phyloP scores from a whole-genome alignment of 2,888 invertebrate species.

The Xestia c-nigrum region DNA sequence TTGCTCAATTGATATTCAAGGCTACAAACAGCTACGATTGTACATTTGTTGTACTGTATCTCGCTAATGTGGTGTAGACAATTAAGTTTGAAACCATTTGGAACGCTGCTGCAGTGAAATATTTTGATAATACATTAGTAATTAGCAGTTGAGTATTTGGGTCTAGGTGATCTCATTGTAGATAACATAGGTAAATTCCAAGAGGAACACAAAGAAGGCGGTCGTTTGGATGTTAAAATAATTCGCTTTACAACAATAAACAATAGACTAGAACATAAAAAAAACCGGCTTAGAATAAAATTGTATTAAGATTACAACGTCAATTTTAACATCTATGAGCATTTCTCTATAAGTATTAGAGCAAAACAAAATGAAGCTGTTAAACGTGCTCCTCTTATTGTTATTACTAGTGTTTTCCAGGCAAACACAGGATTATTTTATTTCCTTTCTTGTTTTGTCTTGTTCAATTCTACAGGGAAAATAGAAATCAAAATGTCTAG shows the following conservation, averaged over 20 bases:
- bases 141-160: conserved; percentile 65
- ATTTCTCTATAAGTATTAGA: conserved; percentile 20
- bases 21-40: conserved; percentile 66
- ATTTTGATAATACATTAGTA: conserved; percentile 62
- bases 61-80: conserved; percentile 65
- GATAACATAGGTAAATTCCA: conserved; percentile 50
- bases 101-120: conserved; percentile 55
- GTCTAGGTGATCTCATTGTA: conserved; percentile 64
- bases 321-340: conserved; percentile 25
- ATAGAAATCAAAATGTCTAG: conserved; percentile 26
- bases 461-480: conserved; percentile 12
- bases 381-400: conserved; percentile 33
- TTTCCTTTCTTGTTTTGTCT: conserved; percentile 19
- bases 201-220: conserved; percentile 38
- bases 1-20: conserved; percentile 79
- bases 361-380: conserved; percentile 39
- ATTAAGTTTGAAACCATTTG: conserved; percentile 64
- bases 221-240: conserved; percentile 29
- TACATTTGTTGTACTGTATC: conserved; percentile 62
- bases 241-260: conserved; percentile 11
- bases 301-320: conserved; percentile 11
- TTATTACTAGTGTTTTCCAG: conserved; percentile 40
- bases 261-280: conserved; percentile 7
- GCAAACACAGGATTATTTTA: conserved; percentile 19
- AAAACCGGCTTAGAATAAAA: conserved; percentile 5